phyloP scores from a whole-genome alignment of 2,888 invertebrate species.

The Cataglyphis cursor region DNA sequence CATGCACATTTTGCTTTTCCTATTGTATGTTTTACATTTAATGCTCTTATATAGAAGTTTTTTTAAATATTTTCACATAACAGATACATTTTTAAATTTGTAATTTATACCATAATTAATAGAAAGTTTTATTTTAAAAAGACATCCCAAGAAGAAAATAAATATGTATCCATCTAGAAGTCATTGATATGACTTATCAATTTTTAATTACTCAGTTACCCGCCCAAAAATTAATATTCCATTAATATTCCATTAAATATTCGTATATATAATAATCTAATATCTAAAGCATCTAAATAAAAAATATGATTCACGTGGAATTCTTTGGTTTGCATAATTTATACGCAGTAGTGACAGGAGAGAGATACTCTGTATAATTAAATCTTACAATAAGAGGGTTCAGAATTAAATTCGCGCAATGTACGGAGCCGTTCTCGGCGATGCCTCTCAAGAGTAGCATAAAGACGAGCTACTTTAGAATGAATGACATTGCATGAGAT shows the following conservation, averaged over 20 bases:
- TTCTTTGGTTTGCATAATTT: slow-evolving; percentile 10
- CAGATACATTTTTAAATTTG: neutral
- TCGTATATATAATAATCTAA: neutral
- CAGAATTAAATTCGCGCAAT: slow-evolving; percentile 46
- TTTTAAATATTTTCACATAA: neutral
- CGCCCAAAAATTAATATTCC: neutral
- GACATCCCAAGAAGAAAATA: neutral
- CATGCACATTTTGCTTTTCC: neutral
- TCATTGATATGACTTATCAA: neutral
- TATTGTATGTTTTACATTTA: neutral
- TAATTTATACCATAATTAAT: neutral
- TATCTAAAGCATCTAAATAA: neutral
- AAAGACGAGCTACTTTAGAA: slow-evolving; percentile 50
- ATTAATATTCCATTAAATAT: slow-evolving; percentile 1
- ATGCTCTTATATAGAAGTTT: neutral
- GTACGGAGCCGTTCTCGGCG: slow-evolving; percentile 19
- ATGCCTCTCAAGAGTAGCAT: slow-evolving; percentile 50
- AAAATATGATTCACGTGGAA: neutral
- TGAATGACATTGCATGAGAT: slow-evolving; percentile 49
- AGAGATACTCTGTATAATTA: slow-evolving; percentile 32
- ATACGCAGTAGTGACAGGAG: neutral
- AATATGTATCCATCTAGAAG: neutral
- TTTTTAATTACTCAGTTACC: neutral
- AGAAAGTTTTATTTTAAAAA: neutral
- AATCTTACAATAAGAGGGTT: slow-evolving; percentile 44